Evolutionary conservation across 1,140 invertebrate genomes (phyloP), one percentile per base, ranked within the genome.

Genomic region (Lerema accius): DNA sequence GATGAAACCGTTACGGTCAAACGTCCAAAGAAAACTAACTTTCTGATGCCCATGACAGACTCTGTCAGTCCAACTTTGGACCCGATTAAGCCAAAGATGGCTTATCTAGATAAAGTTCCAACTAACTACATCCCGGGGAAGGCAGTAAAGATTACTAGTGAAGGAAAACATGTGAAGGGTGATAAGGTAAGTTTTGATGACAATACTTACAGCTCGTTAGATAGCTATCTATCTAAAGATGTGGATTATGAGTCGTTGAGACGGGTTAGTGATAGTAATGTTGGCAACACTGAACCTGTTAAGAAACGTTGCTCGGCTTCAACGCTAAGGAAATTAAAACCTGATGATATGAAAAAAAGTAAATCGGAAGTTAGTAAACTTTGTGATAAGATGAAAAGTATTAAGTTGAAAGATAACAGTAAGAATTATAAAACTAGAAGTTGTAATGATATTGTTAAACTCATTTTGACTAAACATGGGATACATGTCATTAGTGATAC

Each of bases 401-500:
- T 86, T 3, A 88, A 86, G 19, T 19, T 89, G 43, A 87, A 82
- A 51, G 82, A 86, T 23, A 79, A 62, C 15, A 69, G 66, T 37
- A 78, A 62, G 64, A 84, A 85, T 63, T 90, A 89, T 71, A 90
- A 89, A 28, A 90, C 88, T 35, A 86, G 92, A 39, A 93, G 92
- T 62, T 93, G 94, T 65, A 94, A 94, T 64, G 94, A 94, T 79
- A 92, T 93, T 26, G 93, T 95, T 5, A 93, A 94, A 69, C 92
- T 95, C 85, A 94, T 95, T 72, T 90, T 95, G 39, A 95, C 94
- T 1, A 94, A 95, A 73, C 94, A 95, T 67, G 94, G 94, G 10
- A 95, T 95, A 67, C 94, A 95, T 76, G 94, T 95, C 28, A 95
- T 95, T 16, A 95, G 94, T 72, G 94, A 95, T 77, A 94, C 94